Base-by-base conservation (phyloP, 2,113 vertebrate genomes). In the Carassius gibelio region DNA sequence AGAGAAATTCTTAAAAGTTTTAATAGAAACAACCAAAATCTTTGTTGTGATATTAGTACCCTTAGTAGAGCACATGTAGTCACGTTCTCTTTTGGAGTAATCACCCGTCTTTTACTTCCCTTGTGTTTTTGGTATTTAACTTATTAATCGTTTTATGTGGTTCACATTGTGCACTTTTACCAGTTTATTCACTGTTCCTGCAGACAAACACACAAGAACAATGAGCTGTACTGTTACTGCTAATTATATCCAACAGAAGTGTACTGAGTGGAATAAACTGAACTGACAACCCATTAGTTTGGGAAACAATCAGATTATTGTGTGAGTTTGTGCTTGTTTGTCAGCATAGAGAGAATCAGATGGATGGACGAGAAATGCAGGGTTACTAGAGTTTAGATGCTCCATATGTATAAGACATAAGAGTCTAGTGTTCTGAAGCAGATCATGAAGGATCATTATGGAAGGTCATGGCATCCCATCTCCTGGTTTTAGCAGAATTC, bases 281-380 rank as follows among this genome's bases (percentile, higher is more conserved):
- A 66, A 59, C 13, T 87, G 83, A 87, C 79, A 89, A 86, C 59
- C 62, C 74, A 82, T 52, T 82, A 84, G 80, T 75, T 48, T 75
- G 50, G 61, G 69, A n/a, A 76, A 84, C 74, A 84, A 75, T 55
- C 13, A 19, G 64, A 34, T 77, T 57, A 79, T 85, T 83, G 57
- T 80, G 17, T 13, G 57, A 55, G 74, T 57, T 38, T 50, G 26
- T 71, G 61, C 66, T 5, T 74, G 45, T 85, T 69, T 50, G 50
- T 81, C 36, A 72, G 66, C 45, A 34, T n/a, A n/a, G 34, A 57
- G 15, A 30, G n/a, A 78, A 26, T 59, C 38, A 78, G 38, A 74
- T 42, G 55, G 36, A 79, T 5, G 38, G 48, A 71, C 17, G 62
- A 30, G 34, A 61, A 62, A 52, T 59, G 45, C 64, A 23, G 50